Evolutionary conservation across 2,888 invertebrate genomes (phyloP).

Genomic region (Agapostemon virescens): DNA sequence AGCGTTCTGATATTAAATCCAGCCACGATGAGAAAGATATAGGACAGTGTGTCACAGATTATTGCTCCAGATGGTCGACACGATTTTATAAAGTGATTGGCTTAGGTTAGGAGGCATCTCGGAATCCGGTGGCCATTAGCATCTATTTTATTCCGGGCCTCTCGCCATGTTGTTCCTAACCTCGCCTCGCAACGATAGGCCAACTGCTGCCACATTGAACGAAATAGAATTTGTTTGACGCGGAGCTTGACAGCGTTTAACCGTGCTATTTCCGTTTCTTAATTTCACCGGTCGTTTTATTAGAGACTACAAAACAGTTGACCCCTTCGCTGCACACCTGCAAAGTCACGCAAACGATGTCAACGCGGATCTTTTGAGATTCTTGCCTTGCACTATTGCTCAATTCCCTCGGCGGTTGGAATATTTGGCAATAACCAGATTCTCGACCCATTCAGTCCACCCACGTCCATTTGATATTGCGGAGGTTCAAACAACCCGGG

Average conservation of each 20-base stretch:
- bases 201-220: not conserved
- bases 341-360: not conserved
- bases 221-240: conserved; percentile 1
- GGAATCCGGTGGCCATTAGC: not conserved
- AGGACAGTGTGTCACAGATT: not conserved
- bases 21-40: no score
- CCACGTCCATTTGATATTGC: conserved; percentile 35
- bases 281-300: not conserved
- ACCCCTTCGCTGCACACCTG: not conserved
- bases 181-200: not conserved
- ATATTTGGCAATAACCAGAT: conserved; percentile 39
- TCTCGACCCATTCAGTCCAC: conserved; percentile 33
- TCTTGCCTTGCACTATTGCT: conserved; percentile 33
- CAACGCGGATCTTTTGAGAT: conserved; percentile 4
- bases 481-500: not conserved
- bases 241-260: not conserved
- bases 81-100: no score
- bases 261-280: not conserved
- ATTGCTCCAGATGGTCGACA: no score
- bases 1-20: not conserved
- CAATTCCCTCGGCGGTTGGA: conserved; percentile 25
- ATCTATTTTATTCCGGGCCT: not conserved
- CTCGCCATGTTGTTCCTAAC: conserved; percentile 26
- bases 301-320: not conserved
- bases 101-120: not conserved